phyloP scores from a whole-genome alignment of 1,140 invertebrate species.

The Agrypnia vestita region DNA sequence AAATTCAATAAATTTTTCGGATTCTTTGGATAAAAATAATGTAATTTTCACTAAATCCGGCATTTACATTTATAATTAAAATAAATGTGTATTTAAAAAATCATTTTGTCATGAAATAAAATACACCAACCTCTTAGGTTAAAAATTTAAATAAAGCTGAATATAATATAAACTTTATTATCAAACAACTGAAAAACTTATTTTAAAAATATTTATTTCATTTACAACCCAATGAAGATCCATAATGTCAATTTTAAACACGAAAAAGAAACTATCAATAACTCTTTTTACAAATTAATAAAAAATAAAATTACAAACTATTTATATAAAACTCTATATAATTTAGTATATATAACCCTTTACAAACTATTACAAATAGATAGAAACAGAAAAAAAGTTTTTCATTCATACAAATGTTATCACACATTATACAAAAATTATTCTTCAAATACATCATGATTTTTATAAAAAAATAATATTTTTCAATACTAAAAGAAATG shows the following conservation, averaged over 20 bases:
- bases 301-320: constrained; percentile 37
- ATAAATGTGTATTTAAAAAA: too few species aligned
- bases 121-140: too few species aligned
- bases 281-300: constrained; percentile 15
- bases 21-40: too few species aligned
- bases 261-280: constrained; percentile 30
- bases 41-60: too few species aligned
- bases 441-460: background rate
- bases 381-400: background rate
- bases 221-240: constrained; percentile 23
- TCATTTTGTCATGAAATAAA: too few species aligned
- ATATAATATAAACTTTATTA: constrained; percentile 15
- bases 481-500: background rate
- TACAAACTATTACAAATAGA: constrained; percentile 3
- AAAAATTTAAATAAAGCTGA: too few species aligned
- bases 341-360: constrained; percentile 45
- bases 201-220: constrained; percentile 31
- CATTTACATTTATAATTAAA: too few species aligned
- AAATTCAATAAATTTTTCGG: too few species aligned
- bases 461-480: background rate
- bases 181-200: constrained; percentile 44
- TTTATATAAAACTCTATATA: constrained; percentile 47
- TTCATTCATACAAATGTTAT: background rate
- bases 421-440: background rate
- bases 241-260: constrained; percentile 19